Evolutionary conservation across 2,113 vertebrate species (phyloP).

Genomic region (Eublepharis macularius): DNA sequence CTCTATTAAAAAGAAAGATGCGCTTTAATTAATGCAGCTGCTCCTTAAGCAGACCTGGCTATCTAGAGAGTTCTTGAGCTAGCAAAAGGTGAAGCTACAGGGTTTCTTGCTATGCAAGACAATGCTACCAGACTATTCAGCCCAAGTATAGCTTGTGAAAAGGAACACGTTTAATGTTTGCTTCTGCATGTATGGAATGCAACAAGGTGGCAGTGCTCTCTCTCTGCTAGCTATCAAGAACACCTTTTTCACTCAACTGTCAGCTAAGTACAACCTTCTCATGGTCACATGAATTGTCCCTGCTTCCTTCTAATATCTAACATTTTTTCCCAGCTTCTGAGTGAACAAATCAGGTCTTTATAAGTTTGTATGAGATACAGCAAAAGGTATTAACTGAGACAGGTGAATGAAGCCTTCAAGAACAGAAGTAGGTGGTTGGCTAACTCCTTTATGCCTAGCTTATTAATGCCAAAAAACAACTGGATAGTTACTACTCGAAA

Average conservation of each 20-base stretch:
- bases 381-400: not conserved
- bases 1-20: conserved; percentile 41
- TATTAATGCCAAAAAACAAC: not conserved
- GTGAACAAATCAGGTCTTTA: too few relatives aligned
- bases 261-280: not conserved
- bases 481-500: not conserved
- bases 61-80: conserved; percentile 43
- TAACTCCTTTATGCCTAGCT: not conserved
- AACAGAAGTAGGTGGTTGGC: not conserved
- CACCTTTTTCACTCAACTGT: not conserved
- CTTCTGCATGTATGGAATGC: not conserved
- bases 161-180: not conserved
- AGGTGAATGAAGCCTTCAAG: too few relatives aligned
- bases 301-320: not conserved
- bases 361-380: not conserved
- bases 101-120: not conserved
- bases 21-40: conserved; percentile 55
- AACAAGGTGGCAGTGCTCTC: not conserved
- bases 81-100: not conserved
- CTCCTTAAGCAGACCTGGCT: conserved; percentile 41
- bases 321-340: too few relatives aligned
- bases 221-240: not conserved
- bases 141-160: too few relatives aligned
- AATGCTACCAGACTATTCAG: not conserved
- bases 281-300: not conserved